Evolutionary conservation across 2,888 invertebrate species (phyloP), one percentile per base, ranked within the genome.

Genomic region (Oasisia sp.): DNA sequence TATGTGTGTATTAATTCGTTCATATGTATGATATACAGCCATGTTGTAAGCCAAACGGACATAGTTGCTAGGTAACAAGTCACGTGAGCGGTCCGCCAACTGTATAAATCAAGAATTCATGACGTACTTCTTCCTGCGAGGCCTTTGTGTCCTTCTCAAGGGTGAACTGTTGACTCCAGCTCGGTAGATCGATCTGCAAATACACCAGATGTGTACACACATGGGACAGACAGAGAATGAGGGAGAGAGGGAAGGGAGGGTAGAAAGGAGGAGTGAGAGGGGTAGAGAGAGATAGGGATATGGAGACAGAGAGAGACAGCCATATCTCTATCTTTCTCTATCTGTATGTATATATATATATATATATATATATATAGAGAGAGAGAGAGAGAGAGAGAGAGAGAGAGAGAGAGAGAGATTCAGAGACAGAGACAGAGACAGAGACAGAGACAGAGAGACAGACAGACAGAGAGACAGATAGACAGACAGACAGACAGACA

Each of bases 381-480:
- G 38, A 38, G 38, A 38, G 38, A 38, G 38, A 38, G 38, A 38
- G 38, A 38, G 38, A 38, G 38, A 38, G 38, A n/a, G n/a, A n/a
- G n/a, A n/a, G n/a, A n/a, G n/a, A 91, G 89, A 89, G 91, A 91
- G 91, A 89, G 92, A 89, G 89, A 9, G 89, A 89, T 4, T 89
- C 9, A 89, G 89, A 1, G 89, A 89, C 9, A 1, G 89, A 89
- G 89, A 1, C 9, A 89, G 89, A 9, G 89, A 32, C 9, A 9
- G 89, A 89, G 89, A 91, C 44, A 74, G 91, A 38, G 91, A 19
- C 7, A 38, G 91, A 19, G 91, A 38, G 91, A 19, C 7, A 38
- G 91, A 19, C 7, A 38, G 91, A 19, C 7, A 38, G 91, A 91
- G 91, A 38, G 89, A 91, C 89, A 38, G 91, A 91, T 4, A 38